phyloP scores from a whole-genome alignment of 2,888 invertebrate genomes.

The Nymphalis urticae region DNA sequence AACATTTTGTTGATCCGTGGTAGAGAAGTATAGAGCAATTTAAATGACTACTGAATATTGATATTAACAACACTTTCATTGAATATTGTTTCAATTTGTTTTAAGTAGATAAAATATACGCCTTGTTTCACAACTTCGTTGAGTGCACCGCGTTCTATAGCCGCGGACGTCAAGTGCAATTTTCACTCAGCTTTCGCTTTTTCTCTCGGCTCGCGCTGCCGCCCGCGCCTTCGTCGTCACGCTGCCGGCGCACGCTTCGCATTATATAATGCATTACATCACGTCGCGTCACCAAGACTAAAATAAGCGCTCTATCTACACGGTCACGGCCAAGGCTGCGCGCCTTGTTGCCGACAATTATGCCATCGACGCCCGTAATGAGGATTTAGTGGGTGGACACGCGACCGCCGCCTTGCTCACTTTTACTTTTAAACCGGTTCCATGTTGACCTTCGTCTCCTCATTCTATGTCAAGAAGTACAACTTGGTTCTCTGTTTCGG shows the following conservation, averaged over 20 bases:
- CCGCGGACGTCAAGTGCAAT: constrained; percentile 52
- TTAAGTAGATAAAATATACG: not conserved
- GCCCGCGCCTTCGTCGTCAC: constrained; percentile 51
- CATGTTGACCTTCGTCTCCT: constrained; percentile 61
- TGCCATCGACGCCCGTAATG: constrained; percentile 69
- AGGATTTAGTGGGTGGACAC: constrained; percentile 79
- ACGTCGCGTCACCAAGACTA: constrained; percentile 74
- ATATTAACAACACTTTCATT: not conserved
- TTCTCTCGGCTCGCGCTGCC: constrained; percentile 48
- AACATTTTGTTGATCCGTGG: constrained; percentile 12
- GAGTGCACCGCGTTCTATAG: constrained; percentile 16
- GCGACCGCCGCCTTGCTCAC: constrained; percentile 64
- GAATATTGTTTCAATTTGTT: not conserved
- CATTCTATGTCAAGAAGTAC: constrained; percentile 46
- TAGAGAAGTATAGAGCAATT: not conserved
- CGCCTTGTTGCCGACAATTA: constrained; percentile 72
- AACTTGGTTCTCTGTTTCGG: constrained; percentile 27
- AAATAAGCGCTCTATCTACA: constrained; percentile 75
- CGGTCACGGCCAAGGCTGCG: constrained; percentile 81
- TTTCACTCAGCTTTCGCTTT: constrained; percentile 76
- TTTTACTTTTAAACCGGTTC: constrained; percentile 79
- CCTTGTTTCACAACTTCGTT: constrained; percentile 3
- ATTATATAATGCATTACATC: constrained; percentile 77
- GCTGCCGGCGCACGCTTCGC: constrained; percentile 59
- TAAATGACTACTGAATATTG: not conserved